These are phyloP conservation scores for Hippolais icterina DNA, from an alignment of 2,113 vertebrate genomes.

Conservation along the genomic window DNA sequence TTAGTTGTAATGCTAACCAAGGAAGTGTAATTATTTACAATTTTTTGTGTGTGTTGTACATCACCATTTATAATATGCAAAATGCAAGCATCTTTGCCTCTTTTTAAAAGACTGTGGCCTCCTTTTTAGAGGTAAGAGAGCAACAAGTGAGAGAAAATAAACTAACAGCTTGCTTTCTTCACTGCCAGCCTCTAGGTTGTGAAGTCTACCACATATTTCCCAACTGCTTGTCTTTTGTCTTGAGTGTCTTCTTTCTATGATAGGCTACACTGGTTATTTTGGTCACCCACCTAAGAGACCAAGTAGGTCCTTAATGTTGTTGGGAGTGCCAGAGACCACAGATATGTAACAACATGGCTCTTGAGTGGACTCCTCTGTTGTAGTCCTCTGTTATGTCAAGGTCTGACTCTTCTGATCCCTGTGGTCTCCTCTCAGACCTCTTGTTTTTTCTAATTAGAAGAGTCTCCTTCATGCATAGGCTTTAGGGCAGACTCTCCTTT, in stretches of 20 bases:
- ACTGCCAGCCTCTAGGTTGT: background rate
- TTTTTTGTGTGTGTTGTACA: background rate
- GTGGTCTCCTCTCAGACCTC: background rate
- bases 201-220: background rate
- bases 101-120: background rate
- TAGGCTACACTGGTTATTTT: background rate
- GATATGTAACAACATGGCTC: background rate
- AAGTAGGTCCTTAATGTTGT: background rate
- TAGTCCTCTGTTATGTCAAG: background rate
- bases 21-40: background rate
- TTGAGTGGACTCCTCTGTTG: background rate
- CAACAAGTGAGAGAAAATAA: background rate
- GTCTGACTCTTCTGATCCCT: background rate
- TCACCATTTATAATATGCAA: background rate
- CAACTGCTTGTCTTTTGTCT: background rate
- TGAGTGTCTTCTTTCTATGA: rapidly evolving
- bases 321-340: background rate
- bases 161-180: background rate
- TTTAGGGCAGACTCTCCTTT: background rate
- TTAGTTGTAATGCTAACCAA: background rate
- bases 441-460: background rate
- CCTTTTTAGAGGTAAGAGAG: background rate
- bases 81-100: background rate
- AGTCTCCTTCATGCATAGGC: background rate
- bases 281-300: background rate